Evolutionary conservation across 2,888 invertebrate genomes (phyloP), one percentile per base, ranked within the genome.

Genomic region (Cabera pusaria): DNA sequence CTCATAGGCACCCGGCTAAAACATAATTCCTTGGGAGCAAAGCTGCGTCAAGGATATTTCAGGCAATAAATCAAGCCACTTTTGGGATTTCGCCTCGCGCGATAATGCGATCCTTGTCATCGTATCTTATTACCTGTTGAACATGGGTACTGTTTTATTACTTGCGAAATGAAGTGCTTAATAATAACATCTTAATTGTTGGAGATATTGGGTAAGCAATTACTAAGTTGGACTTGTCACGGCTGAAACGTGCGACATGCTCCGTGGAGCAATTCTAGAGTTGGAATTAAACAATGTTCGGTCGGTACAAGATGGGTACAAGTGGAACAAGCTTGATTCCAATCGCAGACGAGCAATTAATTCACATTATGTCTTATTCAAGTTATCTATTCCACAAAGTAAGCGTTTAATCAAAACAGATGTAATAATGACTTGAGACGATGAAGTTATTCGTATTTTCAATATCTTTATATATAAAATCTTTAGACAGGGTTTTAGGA

Each of bases 101-200:
- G 73, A 72, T 76, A 76, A 78, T 67, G 60, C 64, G 69, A 72
- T 73, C 72, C 72, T 71, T 73, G 71, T 75, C 73, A 72, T 73
- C 72, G 65, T 72, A 70, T 72, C 70, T 75, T 75, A 77, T 76
- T 73, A 77, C 76, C 70, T 78, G 77, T 79, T 80, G 74, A 75
- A 72, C 68, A 68, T 33, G 59, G 62, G 57, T 60, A 60, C 63
- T 59, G 68, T 69, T 64, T 64, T 63, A 62, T 64, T 62, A 64
- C 53, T 56, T 55, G 46, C 49, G 50, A 59, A 62, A 64, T 57
- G 36, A 60, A 57, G 52, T 56, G 45, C 23, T 39, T 44, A 34
- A 39, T 44, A 44, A 33, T 43, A 38, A 34, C 41, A 23, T 31
- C 31, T n/a, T 35, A 42, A 42, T 42, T 42, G 35, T 27, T 41